Conservation (phyloP, 1,140 invertebrate species). For the Cotesia vestalis region DNA sequence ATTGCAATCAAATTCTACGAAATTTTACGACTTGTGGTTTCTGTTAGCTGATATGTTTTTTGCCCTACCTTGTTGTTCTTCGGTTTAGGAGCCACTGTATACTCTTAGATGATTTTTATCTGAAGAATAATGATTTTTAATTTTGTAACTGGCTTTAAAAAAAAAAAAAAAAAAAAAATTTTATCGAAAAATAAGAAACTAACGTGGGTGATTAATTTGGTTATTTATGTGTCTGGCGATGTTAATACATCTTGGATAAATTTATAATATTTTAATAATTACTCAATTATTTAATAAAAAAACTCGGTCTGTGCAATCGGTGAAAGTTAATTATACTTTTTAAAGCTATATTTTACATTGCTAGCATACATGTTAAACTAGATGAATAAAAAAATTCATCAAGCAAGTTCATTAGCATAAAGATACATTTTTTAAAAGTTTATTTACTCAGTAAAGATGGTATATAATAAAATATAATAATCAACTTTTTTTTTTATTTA, state of each 20-base stretch:
- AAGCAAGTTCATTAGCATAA: too few relatives aligned
- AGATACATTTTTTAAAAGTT: too few relatives aligned
- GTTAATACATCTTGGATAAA: neutral
- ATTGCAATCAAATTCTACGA: constrained; percentile 29
- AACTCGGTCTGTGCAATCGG: constrained; percentile 12
- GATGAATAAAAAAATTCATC: too few relatives aligned
- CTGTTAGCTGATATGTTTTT: neutral
- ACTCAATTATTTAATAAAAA: neutral
- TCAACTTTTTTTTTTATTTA: too few relatives aligned
- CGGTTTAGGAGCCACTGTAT: neutral
- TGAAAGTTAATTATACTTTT: constrained; percentile 43
- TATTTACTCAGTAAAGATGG: too few relatives aligned
- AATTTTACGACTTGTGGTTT: constrained; percentile 32
- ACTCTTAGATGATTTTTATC: constrained; percentile 18
- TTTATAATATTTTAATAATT: constrained; percentile 1
- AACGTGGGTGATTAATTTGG: too few relatives aligned
- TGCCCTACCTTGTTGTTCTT: neutral
- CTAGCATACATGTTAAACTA: neutral
- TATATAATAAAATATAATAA: too few relatives aligned
- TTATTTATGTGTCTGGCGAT: too few relatives aligned
- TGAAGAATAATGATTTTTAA: neutral
- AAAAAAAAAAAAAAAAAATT: neutral
- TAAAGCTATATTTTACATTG: constrained; percentile 19
- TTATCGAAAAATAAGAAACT: too few relatives aligned
- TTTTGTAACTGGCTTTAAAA: neutral